Conservation (phyloP, 2,888 invertebrate species). For the Caenorhabditis afra region DNA sequence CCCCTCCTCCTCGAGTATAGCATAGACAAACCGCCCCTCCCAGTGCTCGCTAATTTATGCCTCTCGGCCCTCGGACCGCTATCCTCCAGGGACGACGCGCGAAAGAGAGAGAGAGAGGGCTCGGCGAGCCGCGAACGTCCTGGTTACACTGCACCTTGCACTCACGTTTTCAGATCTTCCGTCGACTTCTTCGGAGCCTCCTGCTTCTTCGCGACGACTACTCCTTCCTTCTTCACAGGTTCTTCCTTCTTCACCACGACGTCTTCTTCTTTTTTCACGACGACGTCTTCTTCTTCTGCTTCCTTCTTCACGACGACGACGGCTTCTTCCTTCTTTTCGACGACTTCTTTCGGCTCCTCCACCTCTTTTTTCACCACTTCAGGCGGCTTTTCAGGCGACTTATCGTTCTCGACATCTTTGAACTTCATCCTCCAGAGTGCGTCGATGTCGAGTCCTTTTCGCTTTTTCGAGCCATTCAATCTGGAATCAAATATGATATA, state of each 20-base stretch:
- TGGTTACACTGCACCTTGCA: background rate
- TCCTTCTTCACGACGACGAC: background rate
- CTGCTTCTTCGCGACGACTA: background rate
- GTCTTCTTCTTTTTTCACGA: background rate
- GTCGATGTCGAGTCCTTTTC: conserved; percentile 53
- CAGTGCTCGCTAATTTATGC: conserved; percentile 49
- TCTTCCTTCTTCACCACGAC: background rate
- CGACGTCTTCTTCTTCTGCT: background rate
- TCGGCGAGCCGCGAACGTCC: background rate
- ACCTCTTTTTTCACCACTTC: conserved; percentile 1
- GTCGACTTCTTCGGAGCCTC: too few relatives aligned
- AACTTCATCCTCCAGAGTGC: conserved; percentile 58
- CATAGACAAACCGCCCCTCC: conserved; percentile 26
- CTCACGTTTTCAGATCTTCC: background rate
- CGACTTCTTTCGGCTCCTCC: background rate
- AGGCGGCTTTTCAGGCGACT: conserved; percentile 20
- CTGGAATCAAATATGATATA: too few relatives aligned
- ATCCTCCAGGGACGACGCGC: conserved; percentile 19
- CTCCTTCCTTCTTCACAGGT: background rate
- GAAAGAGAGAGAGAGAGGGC: background rate
- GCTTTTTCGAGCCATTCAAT: conserved; percentile 36
- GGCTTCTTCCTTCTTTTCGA: background rate
- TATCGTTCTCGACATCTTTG: conserved; percentile 37
- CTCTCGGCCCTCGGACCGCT: conserved; percentile 14
- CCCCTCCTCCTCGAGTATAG: conserved; percentile 8